Percentiles rank a stretch among this genome's conserved stretches.
Conservation (phyloP, 2,113 vertebrate species). For the Callithrix jacchus region DNA sequence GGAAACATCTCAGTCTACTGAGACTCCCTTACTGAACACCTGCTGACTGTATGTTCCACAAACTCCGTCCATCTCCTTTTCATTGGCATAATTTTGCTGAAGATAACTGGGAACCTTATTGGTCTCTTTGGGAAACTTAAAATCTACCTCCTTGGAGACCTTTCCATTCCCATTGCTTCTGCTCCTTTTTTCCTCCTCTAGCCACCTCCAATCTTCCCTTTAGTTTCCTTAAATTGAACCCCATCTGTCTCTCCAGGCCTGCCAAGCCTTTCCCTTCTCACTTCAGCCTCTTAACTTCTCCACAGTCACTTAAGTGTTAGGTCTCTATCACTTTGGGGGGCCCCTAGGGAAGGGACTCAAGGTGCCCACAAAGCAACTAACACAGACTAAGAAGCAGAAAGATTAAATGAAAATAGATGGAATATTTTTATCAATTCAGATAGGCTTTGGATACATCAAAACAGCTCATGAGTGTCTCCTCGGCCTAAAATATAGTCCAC, state of each 20-base stretch:
- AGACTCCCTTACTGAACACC: background rate
- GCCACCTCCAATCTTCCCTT: background rate
- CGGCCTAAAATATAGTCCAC: background rate
- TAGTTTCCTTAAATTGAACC: background rate
- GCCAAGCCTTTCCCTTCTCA: background rate
- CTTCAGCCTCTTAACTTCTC: background rate
- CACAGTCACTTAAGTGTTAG: background rate
- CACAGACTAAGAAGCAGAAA: background rate
- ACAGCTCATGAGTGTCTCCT: background rate
- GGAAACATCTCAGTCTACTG: background rate
- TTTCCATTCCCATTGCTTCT: background rate
- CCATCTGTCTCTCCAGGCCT: background rate
- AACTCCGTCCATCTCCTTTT: background rate
- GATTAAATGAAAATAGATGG: background rate
- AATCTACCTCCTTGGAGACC: background rate
- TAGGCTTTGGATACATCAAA: background rate
- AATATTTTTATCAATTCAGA: background rate
- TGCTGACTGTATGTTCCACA: background rate
- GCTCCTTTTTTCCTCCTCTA: background rate
- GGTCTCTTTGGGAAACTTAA: background rate
- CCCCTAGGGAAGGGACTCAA: background rate
- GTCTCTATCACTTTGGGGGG: background rate
- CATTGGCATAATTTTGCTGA: background rate
- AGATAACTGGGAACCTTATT: background rate
- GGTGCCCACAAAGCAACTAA: background rate